A percentile compares a stretch with the other conserved stretches of the same genome.
These are phyloP conservation scores for Remorina albescens DNA, from an alignment of 2,797 vertebrate species.

Conservation along the genomic window DNA sequence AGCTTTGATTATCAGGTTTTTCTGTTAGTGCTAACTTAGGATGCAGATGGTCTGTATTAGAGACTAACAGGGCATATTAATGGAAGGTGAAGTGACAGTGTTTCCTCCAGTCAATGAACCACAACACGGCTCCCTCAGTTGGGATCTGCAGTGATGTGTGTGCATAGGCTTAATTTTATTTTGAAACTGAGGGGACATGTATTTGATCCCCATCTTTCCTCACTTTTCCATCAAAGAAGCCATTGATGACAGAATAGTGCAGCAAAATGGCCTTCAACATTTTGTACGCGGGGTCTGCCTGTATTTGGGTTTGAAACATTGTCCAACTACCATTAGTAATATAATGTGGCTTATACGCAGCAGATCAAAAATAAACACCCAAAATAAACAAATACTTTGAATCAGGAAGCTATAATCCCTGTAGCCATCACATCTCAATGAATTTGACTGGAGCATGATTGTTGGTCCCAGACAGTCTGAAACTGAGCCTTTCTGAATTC, in stretches of 20 bases:
- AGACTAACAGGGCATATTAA: slow-evolving; percentile 36
- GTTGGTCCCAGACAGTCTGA: not conserved
- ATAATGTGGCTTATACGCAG: slow-evolving; percentile 4
- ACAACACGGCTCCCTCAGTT: slow-evolving; percentile 46
- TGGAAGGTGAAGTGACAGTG: slow-evolving; percentile 45
- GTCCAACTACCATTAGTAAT: slow-evolving; percentile 27
- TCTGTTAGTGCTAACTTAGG: slow-evolving; percentile 61
- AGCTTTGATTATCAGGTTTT: slow-evolving; percentile 51
- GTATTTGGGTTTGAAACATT: slow-evolving; percentile 3
- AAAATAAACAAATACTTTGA: not conserved
- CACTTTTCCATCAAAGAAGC: slow-evolving; percentile 27
- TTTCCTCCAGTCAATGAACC: slow-evolving; percentile 57
- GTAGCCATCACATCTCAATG: not conserved
- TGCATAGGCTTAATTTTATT: slow-evolving; percentile 58
- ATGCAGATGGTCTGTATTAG: slow-evolving; percentile 32
- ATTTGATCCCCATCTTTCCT: slow-evolving; percentile 36
- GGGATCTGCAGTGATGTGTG: slow-evolving; percentile 59
- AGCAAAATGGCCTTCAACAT: slow-evolving; percentile 23
- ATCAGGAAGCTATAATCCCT: not conserved
- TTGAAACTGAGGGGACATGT: slow-evolving; percentile 49
- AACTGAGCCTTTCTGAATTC: not conserved
- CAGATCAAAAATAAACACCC: slow-evolving; percentile 19
- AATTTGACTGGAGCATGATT: not conserved
- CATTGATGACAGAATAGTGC: slow-evolving; percentile 34
- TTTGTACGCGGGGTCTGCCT: slow-evolving; percentile 16